Percentiles rank a stretch among this genome's conserved stretches.
Conservation (phyloP, 2,797 vertebrate species). For the Acanthopagrus latus region DNA sequence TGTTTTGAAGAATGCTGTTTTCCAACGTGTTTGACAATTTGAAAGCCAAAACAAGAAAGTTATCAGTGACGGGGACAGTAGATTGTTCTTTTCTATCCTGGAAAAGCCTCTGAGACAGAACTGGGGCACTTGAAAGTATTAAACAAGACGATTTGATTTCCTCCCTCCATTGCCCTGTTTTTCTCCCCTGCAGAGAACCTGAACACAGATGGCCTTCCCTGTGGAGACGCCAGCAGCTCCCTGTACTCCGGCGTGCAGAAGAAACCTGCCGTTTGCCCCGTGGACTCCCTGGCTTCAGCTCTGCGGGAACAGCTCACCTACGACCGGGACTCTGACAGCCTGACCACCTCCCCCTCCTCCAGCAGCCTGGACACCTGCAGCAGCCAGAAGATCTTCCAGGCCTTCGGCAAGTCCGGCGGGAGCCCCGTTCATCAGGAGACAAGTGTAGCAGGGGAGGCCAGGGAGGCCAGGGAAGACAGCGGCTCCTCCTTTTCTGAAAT, state of each 20-base stretch:
- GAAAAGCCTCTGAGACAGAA: neutral
- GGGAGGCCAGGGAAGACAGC: constrained; percentile 67
- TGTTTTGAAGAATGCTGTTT: constrained; percentile 12
- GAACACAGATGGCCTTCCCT: constrained; percentile 77
- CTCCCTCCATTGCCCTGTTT: neutral
- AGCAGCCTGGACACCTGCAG: constrained; percentile 91
- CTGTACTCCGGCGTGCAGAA: constrained; percentile 90
- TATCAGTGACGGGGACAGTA: neutral
- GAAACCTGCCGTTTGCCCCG: constrained; percentile 81
- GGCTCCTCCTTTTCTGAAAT: constrained; percentile 90
- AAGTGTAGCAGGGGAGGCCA: constrained; percentile 66
- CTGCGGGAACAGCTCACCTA: constrained; percentile 82
- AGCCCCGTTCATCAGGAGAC: constrained; percentile 53
- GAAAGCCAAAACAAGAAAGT: neutral
- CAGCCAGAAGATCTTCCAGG: constrained; percentile 89
- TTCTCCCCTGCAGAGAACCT: constrained; percentile 67
- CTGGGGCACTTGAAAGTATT: accelerated
- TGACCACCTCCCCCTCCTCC: constrained; percentile 90
- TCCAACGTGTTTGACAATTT: neutral
- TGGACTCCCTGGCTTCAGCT: constrained; percentile 85
- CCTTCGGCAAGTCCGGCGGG: constrained; percentile 82
- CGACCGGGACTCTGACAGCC: constrained; percentile 84
- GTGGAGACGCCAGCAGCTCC: constrained; percentile 83
- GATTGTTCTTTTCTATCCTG: neutral
- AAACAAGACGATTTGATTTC: neutral